Base-by-base conservation (phyloP, 2,888 invertebrate genomes). In the Campopleginae sp. region DNA sequence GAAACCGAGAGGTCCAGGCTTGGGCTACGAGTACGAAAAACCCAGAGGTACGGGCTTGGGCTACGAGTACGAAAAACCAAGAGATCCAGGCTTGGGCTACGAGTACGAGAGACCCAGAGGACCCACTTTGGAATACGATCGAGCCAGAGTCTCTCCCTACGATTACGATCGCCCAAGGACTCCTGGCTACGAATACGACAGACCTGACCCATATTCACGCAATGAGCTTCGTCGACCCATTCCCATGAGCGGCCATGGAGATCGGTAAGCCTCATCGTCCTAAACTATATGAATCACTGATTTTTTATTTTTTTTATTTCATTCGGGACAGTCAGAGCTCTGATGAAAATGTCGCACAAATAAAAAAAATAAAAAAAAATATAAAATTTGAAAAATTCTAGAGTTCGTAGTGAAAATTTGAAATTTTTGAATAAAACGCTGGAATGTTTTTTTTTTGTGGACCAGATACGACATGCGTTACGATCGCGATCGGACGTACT, bases 191-290 rank as follows among this genome's bases (percentile, higher is more conserved):
- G 91, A 91, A 48, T 90, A 90, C 77, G 87, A 88, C 44, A 78
- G 91, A 54, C 90, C 89, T 70, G 91, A 92, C 85, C 89, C 90
- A 6, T 91, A 91, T 66, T 82, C 87, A 63, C 89, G 89, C 44
- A 90, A 89, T 75, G 91, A 91, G 23, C 66, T 89, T 8, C 68
- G 86, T 10, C 86, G 89, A 68, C 88, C 90, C 1, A 48, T 86
- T 7, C 76, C 82, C 8, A 77, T 86, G 74, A 65, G 86, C 8
- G 79, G 71, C 31, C 89, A 90, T 84, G 86, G 87, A 31, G 90
- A 91, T 72, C 89, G 92, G 91, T 92, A 86, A 77, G 38, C 38
- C 38, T 38, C 38, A 8, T 0, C 10, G 38, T 38, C 38, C 38
- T 38, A 38, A 38, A 38, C 7, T 8, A 7, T 38, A 38, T 38